Percentiles rank a stretch among this genome's conserved stretches.
Evolutionary conservation across 2,113 vertebrate species (phyloP).

Genomic region (Nycticorax nycticorax): DNA sequence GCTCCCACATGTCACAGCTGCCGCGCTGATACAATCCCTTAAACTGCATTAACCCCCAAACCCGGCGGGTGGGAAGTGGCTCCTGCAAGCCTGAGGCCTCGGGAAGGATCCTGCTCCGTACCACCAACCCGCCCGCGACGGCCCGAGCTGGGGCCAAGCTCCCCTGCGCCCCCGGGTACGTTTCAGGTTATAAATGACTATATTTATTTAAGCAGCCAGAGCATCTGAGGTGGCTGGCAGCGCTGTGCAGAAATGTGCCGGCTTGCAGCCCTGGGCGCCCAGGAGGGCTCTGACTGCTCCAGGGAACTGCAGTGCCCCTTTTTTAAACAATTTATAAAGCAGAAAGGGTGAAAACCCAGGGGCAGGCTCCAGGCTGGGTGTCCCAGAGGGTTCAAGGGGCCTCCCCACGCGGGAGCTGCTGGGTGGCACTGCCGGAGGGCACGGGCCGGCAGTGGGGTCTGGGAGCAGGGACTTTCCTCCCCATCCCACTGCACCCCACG

Average conservation of each 20-base stretch:
- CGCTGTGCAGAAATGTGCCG: accelerated
- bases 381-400: background rate
- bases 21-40: background rate
- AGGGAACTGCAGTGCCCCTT: background rate
- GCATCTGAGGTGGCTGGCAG: background rate
- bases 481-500: background rate
- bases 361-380: background rate
- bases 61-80: accelerated
- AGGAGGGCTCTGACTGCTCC: background rate
- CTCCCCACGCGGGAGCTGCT: background rate
- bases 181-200: background rate
- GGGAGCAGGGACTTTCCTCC: background rate
- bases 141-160: accelerated
- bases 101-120: background rate
- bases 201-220: background rate
- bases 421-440: background rate
- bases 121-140: accelerated
- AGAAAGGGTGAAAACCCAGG: background rate
- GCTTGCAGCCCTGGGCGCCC: background rate
- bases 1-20: background rate
- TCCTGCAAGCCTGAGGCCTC: background rate
- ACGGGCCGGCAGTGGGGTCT: background rate
- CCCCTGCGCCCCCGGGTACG: accelerated
- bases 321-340: background rate
- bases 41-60: background rate